These are phyloP conservation scores for Drosophila kepulauana DNA, from an alignment of 1,140 invertebrate species.

Conservation along the genomic window DNA sequence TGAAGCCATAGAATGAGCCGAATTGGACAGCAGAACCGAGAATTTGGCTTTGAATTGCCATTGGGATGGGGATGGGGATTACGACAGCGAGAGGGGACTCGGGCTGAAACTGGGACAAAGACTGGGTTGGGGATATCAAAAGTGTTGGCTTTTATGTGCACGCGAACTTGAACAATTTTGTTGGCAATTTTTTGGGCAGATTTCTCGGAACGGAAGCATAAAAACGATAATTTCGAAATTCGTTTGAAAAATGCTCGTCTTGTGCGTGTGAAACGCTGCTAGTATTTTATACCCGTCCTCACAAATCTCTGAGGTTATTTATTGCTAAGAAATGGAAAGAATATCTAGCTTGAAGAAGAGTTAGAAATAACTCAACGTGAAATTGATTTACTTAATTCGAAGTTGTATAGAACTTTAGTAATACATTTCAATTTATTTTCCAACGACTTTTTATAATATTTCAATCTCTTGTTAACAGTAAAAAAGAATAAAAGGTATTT, in stretches of 20 bases:
- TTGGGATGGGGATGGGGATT: neutral
- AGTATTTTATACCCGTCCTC: neutral
- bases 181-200: slow-evolving; percentile 54
- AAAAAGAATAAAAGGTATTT: no score
- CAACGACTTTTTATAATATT: no score
- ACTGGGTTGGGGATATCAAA: slow-evolving; percentile 13
- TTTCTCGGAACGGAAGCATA: slow-evolving; percentile 48
- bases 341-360: no score
- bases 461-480: no score
- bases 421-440: no score
- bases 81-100: no score
- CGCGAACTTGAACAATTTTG: slow-evolving; percentile 67
- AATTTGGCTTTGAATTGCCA: slow-evolving; percentile 1
- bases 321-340: no score
- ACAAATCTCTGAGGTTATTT: neutral
- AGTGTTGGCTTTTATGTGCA: slow-evolving; percentile 57
- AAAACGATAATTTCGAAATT: slow-evolving; percentile 77
- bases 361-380: no score
- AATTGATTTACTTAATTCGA: no score
- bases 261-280: neutral
- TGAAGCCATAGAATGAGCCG: slow-evolving; percentile 4
- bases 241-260: slow-evolving; percentile 59
- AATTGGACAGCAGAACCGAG: slow-evolving; percentile 28
- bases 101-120: neutral
- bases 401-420: no score